Evolutionary conservation across 2,113 vertebrate species (phyloP).

Genomic region (Aegotheles bennettii): DNA sequence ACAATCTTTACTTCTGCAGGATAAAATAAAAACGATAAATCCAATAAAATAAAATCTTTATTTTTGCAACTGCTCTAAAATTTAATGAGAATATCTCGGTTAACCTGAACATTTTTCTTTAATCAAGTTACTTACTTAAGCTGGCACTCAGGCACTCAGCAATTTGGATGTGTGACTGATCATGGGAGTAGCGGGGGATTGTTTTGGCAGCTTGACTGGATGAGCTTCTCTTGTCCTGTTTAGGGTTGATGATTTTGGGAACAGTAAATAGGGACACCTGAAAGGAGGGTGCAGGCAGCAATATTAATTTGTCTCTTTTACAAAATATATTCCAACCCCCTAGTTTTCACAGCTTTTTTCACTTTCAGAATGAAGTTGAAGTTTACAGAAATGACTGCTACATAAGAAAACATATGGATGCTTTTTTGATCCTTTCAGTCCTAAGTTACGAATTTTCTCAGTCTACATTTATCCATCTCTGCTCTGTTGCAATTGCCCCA

Average conservation of each 20-base stretch:
- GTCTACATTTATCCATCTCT: background rate
- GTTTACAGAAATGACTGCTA: background rate
- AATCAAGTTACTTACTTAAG: background rate
- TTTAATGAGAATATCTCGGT: background rate
- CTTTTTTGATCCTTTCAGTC: background rate
- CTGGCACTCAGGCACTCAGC: background rate
- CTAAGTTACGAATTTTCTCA: background rate
- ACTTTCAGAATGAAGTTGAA: background rate
- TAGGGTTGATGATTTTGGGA: background rate
- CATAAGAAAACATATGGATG: background rate
- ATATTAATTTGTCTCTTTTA: background rate
- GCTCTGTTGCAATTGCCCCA: background rate
- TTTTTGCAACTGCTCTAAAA: background rate
- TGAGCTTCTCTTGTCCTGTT: background rate
- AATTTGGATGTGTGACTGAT: background rate
- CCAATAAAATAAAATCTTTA: too few species aligned
- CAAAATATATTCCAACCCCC: background rate
- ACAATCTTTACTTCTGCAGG: background rate
- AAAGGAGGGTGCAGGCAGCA: background rate
- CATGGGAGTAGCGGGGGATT: background rate
- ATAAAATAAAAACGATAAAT: too few species aligned
- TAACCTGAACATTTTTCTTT: background rate
- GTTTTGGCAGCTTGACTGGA: background rate
- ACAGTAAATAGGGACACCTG: rapidly evolving
- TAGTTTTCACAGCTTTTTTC: background rate